phyloP scores from a whole-genome alignment of 2,888 invertebrate genomes.

The Villa cingulata region DNA sequence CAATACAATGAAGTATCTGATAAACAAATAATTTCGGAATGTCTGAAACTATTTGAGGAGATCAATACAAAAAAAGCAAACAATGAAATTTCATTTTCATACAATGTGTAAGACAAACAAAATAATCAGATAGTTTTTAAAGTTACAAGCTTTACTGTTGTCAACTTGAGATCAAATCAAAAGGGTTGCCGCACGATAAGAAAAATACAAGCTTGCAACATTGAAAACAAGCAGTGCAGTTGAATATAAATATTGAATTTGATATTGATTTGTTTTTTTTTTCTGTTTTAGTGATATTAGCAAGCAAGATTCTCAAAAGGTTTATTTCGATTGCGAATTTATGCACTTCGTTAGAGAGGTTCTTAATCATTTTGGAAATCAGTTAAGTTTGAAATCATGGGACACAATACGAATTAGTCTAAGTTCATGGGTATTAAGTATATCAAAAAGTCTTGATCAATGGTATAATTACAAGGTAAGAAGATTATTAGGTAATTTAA shows the following conservation, averaged over 20 bases:
- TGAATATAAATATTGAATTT: too few relatives aligned
- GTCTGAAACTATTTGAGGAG: constrained; percentile 27
- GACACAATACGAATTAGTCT: constrained; percentile 59
- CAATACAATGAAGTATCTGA: constrained; percentile 26
- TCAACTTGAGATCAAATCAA: too few relatives aligned
- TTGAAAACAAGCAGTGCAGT: too few relatives aligned
- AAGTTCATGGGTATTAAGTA: constrained; percentile 50
- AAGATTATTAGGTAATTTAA: too few relatives aligned
- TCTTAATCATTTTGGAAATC: constrained; percentile 25
- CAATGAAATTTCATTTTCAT: constrained; percentile 34
- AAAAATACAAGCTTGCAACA: too few relatives aligned
- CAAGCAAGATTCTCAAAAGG: constrained; percentile 18
- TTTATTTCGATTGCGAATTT: constrained; percentile 26
- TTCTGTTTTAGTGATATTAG: constrained; percentile 21
- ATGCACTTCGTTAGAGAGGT: constrained; percentile 28
- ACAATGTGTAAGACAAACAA: constrained; percentile 34
- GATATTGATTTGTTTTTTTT: neutral
- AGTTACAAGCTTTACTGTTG: too few relatives aligned
- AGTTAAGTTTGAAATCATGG: constrained; percentile 44
- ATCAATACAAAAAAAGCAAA: constrained; percentile 23
- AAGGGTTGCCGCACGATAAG: too few relatives aligned
- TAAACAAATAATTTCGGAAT: constrained; percentile 22
- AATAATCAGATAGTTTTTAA: neutral
- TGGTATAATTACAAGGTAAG: constrained; percentile 43
- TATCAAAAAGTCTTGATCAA: constrained; percentile 31